Evolutionary conservation across 2,113 vertebrate species (phyloP), one percentile per base, ranked within the genome.

Genomic region (Catharus fuscescens): DNA sequence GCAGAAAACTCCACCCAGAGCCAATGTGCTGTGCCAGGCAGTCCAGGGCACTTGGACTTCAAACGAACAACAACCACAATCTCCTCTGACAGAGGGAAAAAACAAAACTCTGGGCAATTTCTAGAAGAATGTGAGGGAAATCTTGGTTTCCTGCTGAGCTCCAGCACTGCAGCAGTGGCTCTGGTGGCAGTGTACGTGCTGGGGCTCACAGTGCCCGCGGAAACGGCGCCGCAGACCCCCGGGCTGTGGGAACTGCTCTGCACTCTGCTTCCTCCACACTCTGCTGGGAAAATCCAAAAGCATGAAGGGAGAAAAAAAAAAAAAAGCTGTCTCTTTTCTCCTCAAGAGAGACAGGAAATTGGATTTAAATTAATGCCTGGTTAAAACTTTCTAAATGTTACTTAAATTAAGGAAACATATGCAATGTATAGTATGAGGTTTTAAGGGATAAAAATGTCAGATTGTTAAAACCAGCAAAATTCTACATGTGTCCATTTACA

Each of bases 121-220:
- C 86, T 86, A 50, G 64, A 95, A 80, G 96, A 94, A 97, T 86
- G 91, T 6, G 81, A 94, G 93, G 93, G 93, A 93, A 96, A 92
- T 78, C 71, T 95, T 42, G 8, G 28, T 81, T 98, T 98, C 97
- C 97, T 97, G 97, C 91, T 20, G 10, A 71, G 31, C 67, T 56
- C 45, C 9, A 45, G 87, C 84, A 31, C 60, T 78, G 70, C 45
- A 57, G 62, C 73, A 9, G 60, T 15, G 48, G 34, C 60, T 54
- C 72, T 67, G 94, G 64, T 28, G 77, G 26, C 7, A 7, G 92
- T 4, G 80, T 96, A 97, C 96, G 96, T 98, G 97, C 97, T 50
- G 31, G 20, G 90, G 82, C 88, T 95, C 97, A 97, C 97, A 32
- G 60, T 6, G 53, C 71, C 90, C 83, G 4, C 4, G 42, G 97